phyloP scores from a whole-genome alignment of 2,113 vertebrate species.

The Xiphophorus maculatus region DNA sequence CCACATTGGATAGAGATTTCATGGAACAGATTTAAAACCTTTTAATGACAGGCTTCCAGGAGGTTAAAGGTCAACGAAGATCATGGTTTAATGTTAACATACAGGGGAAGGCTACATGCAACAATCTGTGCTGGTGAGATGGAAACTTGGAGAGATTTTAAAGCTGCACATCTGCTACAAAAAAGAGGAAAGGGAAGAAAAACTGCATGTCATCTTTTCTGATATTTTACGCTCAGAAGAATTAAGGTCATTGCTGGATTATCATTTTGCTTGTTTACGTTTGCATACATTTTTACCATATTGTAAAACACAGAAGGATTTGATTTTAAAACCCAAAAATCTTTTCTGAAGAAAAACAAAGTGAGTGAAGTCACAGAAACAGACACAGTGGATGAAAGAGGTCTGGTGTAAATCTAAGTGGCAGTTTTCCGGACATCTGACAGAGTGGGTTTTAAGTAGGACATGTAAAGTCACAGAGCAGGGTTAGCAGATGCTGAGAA shows the following conservation, averaged over 20 bases:
- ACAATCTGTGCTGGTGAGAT: not conserved
- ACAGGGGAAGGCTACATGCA: not conserved
- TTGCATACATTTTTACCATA: not conserved
- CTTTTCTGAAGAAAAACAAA: not conserved
- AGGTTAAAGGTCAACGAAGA: conserved; percentile 26
- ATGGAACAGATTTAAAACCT: conserved; percentile 20
- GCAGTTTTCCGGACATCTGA: too few species aligned
- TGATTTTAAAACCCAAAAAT: not conserved
- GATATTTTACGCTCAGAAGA: conserved; percentile 5
- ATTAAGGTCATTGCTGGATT: conserved; percentile 14
- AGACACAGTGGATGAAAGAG: too few species aligned
- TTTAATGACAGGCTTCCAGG: conserved; percentile 21
- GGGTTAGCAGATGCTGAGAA: too few species aligned
- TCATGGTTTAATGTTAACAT: conserved; percentile 31
- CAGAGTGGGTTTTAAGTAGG: too few species aligned
- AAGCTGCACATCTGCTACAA: not conserved
- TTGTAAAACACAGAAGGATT: not conserved
- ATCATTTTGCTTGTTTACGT: not conserved
- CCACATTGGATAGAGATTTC: conserved; percentile 38
- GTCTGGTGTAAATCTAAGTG: too few species aligned
- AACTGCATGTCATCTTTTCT: not conserved
- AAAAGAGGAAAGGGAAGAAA: not conserved
- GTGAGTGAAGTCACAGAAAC: too few species aligned
- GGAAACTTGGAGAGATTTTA: not conserved
- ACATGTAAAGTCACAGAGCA: too few species aligned